Conservation (phyloP, 2,888 invertebrate species). For the Phasia obesa region DNA sequence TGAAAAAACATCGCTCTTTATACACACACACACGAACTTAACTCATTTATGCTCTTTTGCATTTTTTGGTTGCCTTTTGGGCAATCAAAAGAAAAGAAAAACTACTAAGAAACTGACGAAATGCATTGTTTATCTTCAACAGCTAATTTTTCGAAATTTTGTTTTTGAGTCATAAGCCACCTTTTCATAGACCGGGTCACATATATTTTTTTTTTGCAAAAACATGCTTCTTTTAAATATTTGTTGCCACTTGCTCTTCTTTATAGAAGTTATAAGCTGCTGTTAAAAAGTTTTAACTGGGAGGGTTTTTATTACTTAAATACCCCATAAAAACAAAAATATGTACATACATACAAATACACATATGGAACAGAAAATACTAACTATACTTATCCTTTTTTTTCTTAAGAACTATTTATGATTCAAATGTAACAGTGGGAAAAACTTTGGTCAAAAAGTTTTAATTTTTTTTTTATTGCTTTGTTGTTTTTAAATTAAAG, state of each 20-base stretch:
- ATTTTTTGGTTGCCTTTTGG: no score
- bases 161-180: no score
- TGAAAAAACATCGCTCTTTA: no score
- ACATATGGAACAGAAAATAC: not conserved
- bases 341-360: constrained; percentile 3
- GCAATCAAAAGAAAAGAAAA: no score
- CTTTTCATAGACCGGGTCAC: no score
- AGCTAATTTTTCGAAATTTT: no score
- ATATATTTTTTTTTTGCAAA: constrained; percentile 24
- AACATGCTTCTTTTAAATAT: constrained; percentile 56
- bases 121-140: no score
- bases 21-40: no score
- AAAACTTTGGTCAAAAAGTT: constrained; percentile 37
- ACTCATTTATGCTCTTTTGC: no score
- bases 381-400: constrained; percentile 56
- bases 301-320: constrained; percentile 37
- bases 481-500: constrained; percentile 28
- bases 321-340: no score
- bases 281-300: constrained; percentile 52
- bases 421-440: constrained; percentile 29
- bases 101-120: no score
- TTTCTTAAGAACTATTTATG: constrained; percentile 33
- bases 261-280: constrained; percentile 50
- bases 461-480: constrained; percentile 8
- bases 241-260: constrained; percentile 30